Evolutionary conservation across 2,888 invertebrate species (phyloP), one percentile per base, ranked within the genome.

Genomic region (Leptura quadrifasciata): DNA sequence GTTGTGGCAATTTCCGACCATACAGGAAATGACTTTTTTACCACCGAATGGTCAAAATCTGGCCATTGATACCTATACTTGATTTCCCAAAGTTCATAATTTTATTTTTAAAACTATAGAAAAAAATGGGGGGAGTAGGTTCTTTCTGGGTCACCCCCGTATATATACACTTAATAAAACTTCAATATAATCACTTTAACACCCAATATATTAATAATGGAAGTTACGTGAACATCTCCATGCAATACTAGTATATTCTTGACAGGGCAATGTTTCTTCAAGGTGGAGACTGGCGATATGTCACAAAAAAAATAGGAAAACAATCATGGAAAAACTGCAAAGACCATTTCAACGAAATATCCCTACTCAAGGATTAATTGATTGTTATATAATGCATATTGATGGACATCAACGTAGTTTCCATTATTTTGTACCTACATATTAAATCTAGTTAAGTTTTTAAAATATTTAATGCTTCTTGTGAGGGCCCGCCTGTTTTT

Each of bases 171-270:
- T 31, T 68, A 68, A n/a, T 68, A 68, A 63, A 63, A 27, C 47
- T 68, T 55, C 18, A 63, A 1, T 47, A 57, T 69, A 69, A 58
- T 58, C 58, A 57, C 18, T 39, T 69, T 69, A 55, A 55, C 57
- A 68, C 31, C n/a, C 31, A 68, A 35, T 57, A 69, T 35, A 39
- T 69, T 69, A 58, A 69, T 69, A 69, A 69, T 69, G 69, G 69
- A 69, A 69, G 69, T 69, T 69, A 60, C 9, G 58, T 47, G 10
- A n/a, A 9, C n/a, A 8, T 1, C 6, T n/a, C n/a, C 69, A 39
- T 21, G n/a, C 58, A 39, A 39, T 4, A 27, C 67, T 67, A 67
- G 20, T 21, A 55, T 52, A 55, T 31, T 24, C 5, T n/a, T 15
- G 17, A 21, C 20, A 54, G 18, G 4, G 15, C 39, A 39, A 58